Base-by-base conservation (phyloP, 2,113 vertebrate genomes). In the Microcebus jonahi region DNA sequence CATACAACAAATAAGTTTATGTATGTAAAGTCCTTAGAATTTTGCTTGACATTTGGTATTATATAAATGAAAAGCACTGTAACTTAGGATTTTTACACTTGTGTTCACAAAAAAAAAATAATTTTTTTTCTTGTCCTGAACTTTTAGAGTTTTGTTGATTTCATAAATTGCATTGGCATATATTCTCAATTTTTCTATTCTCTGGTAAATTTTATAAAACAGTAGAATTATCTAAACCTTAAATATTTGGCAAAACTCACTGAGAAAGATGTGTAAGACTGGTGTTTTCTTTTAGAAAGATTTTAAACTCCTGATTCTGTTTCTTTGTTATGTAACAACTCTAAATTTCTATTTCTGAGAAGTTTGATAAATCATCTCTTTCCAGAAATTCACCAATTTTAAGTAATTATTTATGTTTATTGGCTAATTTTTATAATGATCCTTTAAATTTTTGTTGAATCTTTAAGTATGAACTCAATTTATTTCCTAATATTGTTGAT, bases 51-150 rank as follows among this genome's bases (percentile, higher is more conserved):
- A 70, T 80, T 50, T 80, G 27, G n/a, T 68, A 42, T 31, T 23
- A 63, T 9, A 55, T 93, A 95, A 83, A 68, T 85, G 55, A 80
- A 80, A 80, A 91, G n/a, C 77, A 84, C 39, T 83, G 7, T 59
- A 55, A 61, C 48, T 88, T 48, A 81, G 25, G 36, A 70, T 10
- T 73, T 93, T 89, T 81, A 31, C 1, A 55, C 36, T 95, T 70
- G 20, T 63, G 34, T 85, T 76, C 48, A 88, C 85, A 36, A 76
- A 88, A 88, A 93, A 93, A 94, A 45, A 5, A 25, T 57, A 94
- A 73, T 96, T 94, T 91, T 80, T 50, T 83, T 88, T 65, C 27
- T 90, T 65, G 20, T 81, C 48, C 48, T 90, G 14, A 68, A n/a
- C 14, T 90, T 92, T 63, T 63, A 39, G 31, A 75, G 18, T 48